phyloP scores from a whole-genome alignment of 2,113 vertebrate genomes.

The Gymnocephalus cernua region DNA sequence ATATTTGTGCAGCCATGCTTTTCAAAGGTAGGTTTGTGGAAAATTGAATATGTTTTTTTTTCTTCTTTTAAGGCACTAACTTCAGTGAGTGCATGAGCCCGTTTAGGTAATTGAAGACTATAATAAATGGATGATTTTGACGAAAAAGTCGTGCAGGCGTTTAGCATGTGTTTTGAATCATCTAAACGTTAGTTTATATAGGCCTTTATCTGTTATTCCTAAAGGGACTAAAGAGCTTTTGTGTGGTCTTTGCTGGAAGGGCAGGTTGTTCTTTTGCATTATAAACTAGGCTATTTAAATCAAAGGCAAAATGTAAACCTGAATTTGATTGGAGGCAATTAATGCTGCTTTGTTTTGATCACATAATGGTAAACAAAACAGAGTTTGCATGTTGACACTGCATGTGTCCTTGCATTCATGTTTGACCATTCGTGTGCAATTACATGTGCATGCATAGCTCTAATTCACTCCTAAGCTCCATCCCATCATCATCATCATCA shows the following conservation, averaged over 20 bases:
- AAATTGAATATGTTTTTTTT: background rate
- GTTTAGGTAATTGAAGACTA: background rate
- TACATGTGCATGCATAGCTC: conserved; percentile 43
- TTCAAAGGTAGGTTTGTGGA: conserved; percentile 75
- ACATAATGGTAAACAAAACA: background rate
- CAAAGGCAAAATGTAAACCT: background rate
- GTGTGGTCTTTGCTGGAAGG: background rate
- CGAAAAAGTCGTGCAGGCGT: background rate
- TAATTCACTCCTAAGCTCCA: conserved; percentile 60
- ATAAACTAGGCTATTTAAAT: background rate
- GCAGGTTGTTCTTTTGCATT: background rate
- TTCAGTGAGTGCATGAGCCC: background rate
- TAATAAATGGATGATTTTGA: background rate
- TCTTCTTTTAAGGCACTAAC: background rate
- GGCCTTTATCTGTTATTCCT: background rate
- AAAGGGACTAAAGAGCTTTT: background rate
- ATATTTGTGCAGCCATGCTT: conserved; percentile 75
- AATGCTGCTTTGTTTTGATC: background rate
- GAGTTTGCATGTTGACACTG: background rate
- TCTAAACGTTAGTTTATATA: background rate
- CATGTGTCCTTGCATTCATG: conserved; percentile 21
- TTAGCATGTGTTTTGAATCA: background rate
- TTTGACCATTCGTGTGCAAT: conserved; percentile 31
- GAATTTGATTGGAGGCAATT: background rate
- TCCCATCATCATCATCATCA: conserved; percentile 43